Evolutionary conservation across 2,888 invertebrate species (phyloP).

Genomic region (Amaurobius ferox): DNA sequence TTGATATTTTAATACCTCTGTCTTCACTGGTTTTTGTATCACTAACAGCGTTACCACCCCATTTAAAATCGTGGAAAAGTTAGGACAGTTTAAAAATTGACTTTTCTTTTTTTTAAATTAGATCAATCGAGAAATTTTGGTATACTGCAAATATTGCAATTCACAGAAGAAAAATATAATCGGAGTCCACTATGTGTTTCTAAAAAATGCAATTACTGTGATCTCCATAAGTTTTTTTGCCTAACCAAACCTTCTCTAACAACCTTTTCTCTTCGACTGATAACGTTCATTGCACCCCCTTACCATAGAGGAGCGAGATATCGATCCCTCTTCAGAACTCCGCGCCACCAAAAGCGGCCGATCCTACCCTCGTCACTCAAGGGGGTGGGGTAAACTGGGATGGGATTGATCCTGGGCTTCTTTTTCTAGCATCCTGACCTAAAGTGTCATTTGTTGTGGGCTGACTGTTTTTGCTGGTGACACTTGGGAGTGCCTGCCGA

Average conservation of each 20-base stretch:
- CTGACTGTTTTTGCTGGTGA: neutral
- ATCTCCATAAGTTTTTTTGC: too few species aligned
- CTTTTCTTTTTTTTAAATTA: too few species aligned
- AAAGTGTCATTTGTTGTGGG: neutral
- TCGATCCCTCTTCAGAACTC: slow-evolving; percentile 40
- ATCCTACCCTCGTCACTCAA: slow-evolving; percentile 28
- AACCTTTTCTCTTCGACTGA: neutral
- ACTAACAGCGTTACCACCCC: too few species aligned
- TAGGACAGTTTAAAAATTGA: too few species aligned
- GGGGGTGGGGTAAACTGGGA: slow-evolving; percentile 38
- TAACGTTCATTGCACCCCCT: slow-evolving; percentile 58
- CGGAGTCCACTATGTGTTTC: too few species aligned
- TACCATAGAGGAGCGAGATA: neutral
- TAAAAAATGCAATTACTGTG: too few species aligned
- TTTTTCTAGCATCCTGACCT: slow-evolving; percentile 14
- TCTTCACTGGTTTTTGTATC: too few species aligned
- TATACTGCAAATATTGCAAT: too few species aligned
- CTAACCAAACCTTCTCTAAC: neutral
- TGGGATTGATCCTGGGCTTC: slow-evolving; percentile 33
- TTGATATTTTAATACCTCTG: too few species aligned
- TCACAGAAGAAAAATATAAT: too few species aligned
- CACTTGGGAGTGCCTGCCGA: neutral
- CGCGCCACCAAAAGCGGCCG: slow-evolving; percentile 52
- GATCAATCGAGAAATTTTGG: too few species aligned
- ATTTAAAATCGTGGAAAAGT: too few species aligned